Conservation (phyloP, 2,113 vertebrate genomes). For the Atrichornis clamosus region DNA sequence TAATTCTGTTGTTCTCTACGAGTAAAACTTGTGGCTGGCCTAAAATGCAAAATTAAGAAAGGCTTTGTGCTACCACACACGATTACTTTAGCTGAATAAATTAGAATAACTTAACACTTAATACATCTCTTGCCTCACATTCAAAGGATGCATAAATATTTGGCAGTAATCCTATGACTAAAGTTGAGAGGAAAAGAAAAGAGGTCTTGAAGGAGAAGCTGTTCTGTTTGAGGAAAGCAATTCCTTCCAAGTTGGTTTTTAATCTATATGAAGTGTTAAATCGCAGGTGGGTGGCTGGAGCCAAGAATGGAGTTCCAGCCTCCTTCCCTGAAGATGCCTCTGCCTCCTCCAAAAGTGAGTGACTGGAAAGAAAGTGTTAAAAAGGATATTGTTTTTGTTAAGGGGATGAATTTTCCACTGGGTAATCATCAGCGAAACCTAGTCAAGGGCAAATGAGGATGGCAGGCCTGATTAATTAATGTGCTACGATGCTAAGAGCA, state of each 20-base stretch:
- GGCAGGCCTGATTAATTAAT: slow-evolving; percentile 75
- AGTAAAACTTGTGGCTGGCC: not conserved
- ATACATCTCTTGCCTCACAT: not conserved
- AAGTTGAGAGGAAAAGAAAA: not conserved
- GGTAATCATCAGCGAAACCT: slow-evolving; percentile 71
- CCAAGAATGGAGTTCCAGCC: not conserved
- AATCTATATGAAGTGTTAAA: not conserved
- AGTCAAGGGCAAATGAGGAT: slow-evolving; percentile 69
- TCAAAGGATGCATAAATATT: slow-evolving; percentile 51
- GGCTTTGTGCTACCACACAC: not conserved
- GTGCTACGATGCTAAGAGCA: slow-evolving; percentile 34
- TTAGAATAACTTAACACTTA: slow-evolving; percentile 59
- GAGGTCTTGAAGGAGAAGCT: not conserved
- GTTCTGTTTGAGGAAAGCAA: not conserved
- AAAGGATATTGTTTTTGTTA: slow-evolving; percentile 68
- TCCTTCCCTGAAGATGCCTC: not conserved
- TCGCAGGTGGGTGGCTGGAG: not conserved
- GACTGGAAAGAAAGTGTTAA: slow-evolving; percentile 52
- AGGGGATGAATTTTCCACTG: slow-evolving; percentile 66
- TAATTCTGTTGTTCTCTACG: not conserved
- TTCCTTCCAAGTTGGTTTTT: not conserved
- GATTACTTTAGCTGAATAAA: slow-evolving; percentile 25
- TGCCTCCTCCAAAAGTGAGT: not conserved
- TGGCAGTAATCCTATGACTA: slow-evolving; percentile 32
- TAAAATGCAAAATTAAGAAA: slow-evolving; percentile 18